Base-by-base conservation (phyloP, 2,888 invertebrate genomes). In the Beris chalybata region DNA sequence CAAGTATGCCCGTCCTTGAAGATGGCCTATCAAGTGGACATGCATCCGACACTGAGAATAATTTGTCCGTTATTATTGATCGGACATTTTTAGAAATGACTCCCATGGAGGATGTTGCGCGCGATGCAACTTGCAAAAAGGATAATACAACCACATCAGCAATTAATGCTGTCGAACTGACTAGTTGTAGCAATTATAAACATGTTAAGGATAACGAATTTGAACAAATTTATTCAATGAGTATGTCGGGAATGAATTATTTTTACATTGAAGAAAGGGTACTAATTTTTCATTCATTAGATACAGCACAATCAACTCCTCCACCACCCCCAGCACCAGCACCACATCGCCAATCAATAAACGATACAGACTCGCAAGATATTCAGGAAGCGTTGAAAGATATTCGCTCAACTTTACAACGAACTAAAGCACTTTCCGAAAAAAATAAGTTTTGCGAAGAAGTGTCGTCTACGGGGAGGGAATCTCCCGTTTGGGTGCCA, bases 11-110 rank as follows among this genome's bases (percentile, higher is more conserved):
- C 0, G 90, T 94, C 15, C 86, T 97, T 48, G 95, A 96, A 78
- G 97, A 97, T 79, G 96, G 95, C 0, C 82, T 97, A 66, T 95
- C 95, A 4, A 95, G 95, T 64, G 95, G 95, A 4, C 95, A 95
- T 78, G 93, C 91, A 0, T 95, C 95, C 66, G 96, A 96, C 78
- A 92, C 89, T 0, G 96, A 96, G 80, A 93, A 93, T 78, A 92
- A 93, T 76, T 73, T 76, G 1, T 77, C 69, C 13, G 57, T 76
- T 30, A 74, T 67, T 44, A 74, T 76, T 54, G 77, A 78, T 67
- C 72, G 71, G 56, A 72, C 71, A 45, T 72, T 68, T 56, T 68
- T 72, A 61, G 72, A 72, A 59, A 64, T 70, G 50, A 56, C 68
- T 65, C 67, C 70, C 44, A 65, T 70, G 66, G 70, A 70, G 63